Percentiles rank a stretch among this genome's conserved stretches.
Conservation (phyloP, 2,113 vertebrate species). For the Argyrosomus japonicus region DNA sequence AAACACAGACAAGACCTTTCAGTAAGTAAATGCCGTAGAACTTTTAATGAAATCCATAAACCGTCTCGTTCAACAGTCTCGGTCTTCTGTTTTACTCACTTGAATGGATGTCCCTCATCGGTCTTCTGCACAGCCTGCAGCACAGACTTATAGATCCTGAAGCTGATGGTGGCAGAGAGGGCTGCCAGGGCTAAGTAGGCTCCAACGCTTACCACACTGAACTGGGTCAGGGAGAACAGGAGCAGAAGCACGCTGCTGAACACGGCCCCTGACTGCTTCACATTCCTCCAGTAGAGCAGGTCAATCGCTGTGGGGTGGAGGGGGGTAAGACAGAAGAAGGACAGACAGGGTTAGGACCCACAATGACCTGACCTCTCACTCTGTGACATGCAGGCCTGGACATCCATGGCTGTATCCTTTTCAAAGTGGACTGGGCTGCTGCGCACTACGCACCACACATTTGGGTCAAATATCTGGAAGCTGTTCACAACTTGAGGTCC, state of each 20-base stretch:
- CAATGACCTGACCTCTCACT: neutral
- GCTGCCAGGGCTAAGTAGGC: constrained; percentile 96
- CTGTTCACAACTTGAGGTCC: constrained; percentile 65
- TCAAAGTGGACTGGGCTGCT: constrained; percentile 44
- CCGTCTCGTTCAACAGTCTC: neutral
- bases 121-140: constrained; percentile 99
- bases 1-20: neutral
- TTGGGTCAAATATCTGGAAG: constrained; percentile 77
- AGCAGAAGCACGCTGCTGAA: constrained; percentile 95
- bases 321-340: constrained; percentile 45
- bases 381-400: neutral
- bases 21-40: neutral
- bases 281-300: constrained; percentile 97
- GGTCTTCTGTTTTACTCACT: constrained; percentile 82
- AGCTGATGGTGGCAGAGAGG: constrained; percentile 98
- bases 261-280: constrained; percentile 95
- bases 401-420: constrained; percentile 6
- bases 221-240: constrained; percentile 98
- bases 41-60: neutral
- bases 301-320: constrained; percentile 88
- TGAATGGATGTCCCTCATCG: constrained; percentile 98
- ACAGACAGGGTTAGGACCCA: constrained; percentile 40
- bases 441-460: constrained; percentile 58
- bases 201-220: constrained; percentile 97
- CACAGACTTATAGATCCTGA: constrained; percentile 99